Base-by-base conservation (phyloP, 2,888 invertebrate genomes). In the Leucophenga maculata region DNA sequence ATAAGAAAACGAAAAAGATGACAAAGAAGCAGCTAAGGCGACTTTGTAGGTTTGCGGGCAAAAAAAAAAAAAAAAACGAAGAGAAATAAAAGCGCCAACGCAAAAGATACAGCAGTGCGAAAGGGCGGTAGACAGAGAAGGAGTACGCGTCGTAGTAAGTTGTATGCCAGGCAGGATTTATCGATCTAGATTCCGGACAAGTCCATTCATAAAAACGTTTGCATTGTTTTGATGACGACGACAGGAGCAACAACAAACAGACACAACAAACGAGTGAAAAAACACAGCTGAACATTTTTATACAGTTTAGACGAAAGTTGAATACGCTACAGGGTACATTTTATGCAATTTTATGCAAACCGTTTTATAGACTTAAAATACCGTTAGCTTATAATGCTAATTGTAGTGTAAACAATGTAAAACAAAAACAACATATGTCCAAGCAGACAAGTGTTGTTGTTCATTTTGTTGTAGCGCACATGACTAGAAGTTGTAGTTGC, bases 181-280 rank as follows among this genome's bases (percentile, higher is more conserved):
- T 87, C 87, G 87, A 87, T 88, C 84, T 82, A 82, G 84, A 82
- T 84, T 81, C 77, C 73, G 46, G 46, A 48, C 80, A 77, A 76
- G 81, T 86, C 87, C 88, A 87, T 87, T 87, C 88, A 87, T 88
- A 87, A 87, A 87, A 87, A 87, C 86, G 80, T 74, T 81, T 76
- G 79, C 83, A 85, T 83, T 86, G 83, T 86, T 86, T 78, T 79
- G 78, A 73, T 74, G 74, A 72, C 68, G 70, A 16, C 67, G 65
- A 48, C 26, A 64, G 69, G 73, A 74, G 69, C 46, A 64, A 57
- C 70, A 74, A 22, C 8, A 44, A 64, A 60, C 32, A 60, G 8
- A 20, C 46, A n/a, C 18, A 64, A 16, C 60, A 22, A 48, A 14
- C 26, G 26, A 26, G 2, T 26, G 26, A 50, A 50, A 16, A 64